A percentile compares a stretch with the other conserved stretches of the same genome.
These are phyloP conservation scores for Latrodectus elegans DNA, from an alignment of 2,888 invertebrate species.

Conservation along the genomic window DNA sequence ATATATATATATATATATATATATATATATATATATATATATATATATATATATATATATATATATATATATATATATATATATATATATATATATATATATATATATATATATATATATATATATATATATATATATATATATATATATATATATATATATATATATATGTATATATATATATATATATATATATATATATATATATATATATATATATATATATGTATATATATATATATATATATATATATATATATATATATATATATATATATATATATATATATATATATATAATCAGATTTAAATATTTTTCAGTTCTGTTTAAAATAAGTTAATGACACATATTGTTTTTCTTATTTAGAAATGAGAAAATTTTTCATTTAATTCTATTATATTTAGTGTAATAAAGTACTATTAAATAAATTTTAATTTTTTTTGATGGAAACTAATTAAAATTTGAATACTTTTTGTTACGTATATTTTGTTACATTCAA, in stretches of 20 bases:
- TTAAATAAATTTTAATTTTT: too few species aligned
- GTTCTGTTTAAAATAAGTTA: too few species aligned
- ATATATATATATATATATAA: not conserved
- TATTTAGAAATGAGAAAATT: too few species aligned
- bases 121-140: conserved; percentile 11
- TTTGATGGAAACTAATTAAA: too few species aligned
- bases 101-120: conserved; percentile 13
- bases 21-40: conserved; percentile 17
- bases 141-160: conserved; percentile 13
- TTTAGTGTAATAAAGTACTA: too few species aligned
- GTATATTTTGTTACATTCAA: too few species aligned
- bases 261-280: conserved; percentile 2
- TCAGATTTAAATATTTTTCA: too few species aligned
- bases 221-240: conserved; percentile 13
- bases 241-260: conserved; percentile 9
- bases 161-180: conserved; percentile 11
- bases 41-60: conserved; percentile 17
- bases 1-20: conserved; percentile 3
- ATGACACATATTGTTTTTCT: too few species aligned
- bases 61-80: conserved; percentile 11
- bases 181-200: conserved; percentile 15
- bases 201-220: conserved; percentile 17
- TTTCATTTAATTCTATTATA: too few species aligned
- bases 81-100: conserved; percentile 13
- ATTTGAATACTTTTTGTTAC: too few species aligned